These are phyloP conservation scores for Nanorana parkeri DNA, from an alignment of 2,113 vertebrate species.

Conservation along the genomic window DNA sequence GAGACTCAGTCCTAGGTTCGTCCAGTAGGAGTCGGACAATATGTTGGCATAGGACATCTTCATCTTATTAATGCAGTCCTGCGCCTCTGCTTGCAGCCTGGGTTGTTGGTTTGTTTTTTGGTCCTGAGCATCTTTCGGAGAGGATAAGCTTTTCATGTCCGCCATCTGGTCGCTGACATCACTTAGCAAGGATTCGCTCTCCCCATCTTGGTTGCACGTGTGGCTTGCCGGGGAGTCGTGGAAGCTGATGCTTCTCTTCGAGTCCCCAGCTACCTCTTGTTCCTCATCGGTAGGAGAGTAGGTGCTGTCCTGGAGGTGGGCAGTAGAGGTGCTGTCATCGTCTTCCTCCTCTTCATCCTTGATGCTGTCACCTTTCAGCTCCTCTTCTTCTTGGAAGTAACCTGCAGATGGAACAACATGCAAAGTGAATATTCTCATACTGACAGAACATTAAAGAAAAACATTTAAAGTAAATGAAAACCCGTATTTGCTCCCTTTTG, in stretches of 20 bases:
- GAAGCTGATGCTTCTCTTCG: constrained; percentile 91
- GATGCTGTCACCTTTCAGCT: constrained; percentile 79
- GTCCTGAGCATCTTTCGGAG: constrained; percentile 78
- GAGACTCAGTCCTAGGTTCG: constrained; percentile 89
- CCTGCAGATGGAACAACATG: constrained; percentile 73
- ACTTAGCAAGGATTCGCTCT: constrained; percentile 91
- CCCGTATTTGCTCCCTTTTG: no score
- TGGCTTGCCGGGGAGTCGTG: constrained; percentile 95
- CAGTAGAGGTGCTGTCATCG: constrained; percentile 81
- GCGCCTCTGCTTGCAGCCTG: constrained; percentile 82
- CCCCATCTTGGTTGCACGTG: constrained; percentile 90
- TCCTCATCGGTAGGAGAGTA: constrained; percentile 87
- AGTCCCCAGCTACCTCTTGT: constrained; percentile 87
- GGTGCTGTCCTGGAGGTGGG: constrained; percentile 85
- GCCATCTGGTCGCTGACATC: constrained; percentile 91
- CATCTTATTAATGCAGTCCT: constrained; percentile 95
- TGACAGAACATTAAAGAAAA: not conserved
- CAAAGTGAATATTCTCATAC: not conserved
- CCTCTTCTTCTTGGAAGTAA: constrained; percentile 91
- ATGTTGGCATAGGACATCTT: constrained; percentile 97
- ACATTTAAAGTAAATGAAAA: no score
- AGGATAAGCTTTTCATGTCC: constrained; percentile 87
- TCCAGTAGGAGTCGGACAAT: constrained; percentile 97
- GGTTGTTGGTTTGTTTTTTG: constrained; percentile 72
- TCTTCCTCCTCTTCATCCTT: constrained; percentile 89